Evolutionary conservation across 2,113 vertebrate genomes (phyloP).

Genomic region (Amphiprion ocellaris): DNA sequence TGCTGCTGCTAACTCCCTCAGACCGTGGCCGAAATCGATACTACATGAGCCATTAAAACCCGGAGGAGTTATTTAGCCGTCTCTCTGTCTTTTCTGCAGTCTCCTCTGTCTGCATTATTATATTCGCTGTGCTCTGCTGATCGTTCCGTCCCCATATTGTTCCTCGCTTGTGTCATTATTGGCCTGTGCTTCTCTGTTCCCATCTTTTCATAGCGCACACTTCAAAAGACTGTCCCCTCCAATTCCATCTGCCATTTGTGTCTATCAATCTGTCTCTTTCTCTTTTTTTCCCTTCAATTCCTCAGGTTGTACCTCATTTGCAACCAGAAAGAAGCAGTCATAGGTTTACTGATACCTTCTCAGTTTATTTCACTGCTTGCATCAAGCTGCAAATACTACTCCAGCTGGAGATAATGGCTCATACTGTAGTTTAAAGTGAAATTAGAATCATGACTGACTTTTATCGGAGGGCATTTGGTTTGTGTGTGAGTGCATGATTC

Average conservation of each 20-base stretch:
- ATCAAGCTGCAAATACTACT: constrained; percentile 8
- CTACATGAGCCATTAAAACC: constrained; percentile 53
- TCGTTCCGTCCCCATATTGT: constrained; percentile 16
- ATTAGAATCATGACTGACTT: constrained; percentile 21
- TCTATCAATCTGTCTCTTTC: not conserved
- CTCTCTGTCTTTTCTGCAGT: constrained; percentile 26
- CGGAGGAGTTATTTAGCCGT: constrained; percentile 48
- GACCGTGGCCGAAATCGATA: constrained; percentile 57
- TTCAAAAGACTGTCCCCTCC: not conserved
- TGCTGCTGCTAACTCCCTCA: constrained; percentile 35
- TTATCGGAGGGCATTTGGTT: constrained; percentile 6
- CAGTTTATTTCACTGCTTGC: constrained; percentile 1
- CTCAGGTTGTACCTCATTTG: not conserved
- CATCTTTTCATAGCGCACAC: constrained; percentile 6
- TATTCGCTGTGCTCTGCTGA: constrained; percentile 7
- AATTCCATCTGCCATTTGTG: constrained; percentile 3
- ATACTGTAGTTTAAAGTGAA: constrained; percentile 8
- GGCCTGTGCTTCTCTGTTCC: constrained; percentile 7
- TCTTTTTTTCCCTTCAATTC: not conserved
- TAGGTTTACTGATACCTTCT: constrained; percentile 20
- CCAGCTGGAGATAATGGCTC: not conserved
- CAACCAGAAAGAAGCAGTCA: not conserved
- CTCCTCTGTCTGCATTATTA: constrained; percentile 29
- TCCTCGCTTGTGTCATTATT: constrained; percentile 7
- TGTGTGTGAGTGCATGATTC: constrained; percentile 16